Evolutionary conservation across 2,888 invertebrate genomes (phyloP).

Genomic region (Leptopilina myrica): DNA sequence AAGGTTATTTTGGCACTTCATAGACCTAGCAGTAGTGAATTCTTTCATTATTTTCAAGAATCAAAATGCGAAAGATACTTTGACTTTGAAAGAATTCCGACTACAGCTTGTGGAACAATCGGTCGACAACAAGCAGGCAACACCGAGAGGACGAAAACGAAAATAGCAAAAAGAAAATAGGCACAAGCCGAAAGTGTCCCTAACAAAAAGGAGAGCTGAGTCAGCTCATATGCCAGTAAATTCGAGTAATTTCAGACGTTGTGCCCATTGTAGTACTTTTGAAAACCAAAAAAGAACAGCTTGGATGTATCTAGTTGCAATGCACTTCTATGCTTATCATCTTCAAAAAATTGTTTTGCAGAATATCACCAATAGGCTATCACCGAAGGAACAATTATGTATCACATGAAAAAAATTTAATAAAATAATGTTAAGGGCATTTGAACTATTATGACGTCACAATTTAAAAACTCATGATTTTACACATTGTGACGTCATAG

Average conservation of each 20-base stretch:
- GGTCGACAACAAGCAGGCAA: slow-evolving; percentile 13
- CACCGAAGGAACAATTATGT: no score
- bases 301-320: slow-evolving; percentile 10
- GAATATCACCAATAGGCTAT: not conserved
- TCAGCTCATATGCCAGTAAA: slow-evolving; percentile 43
- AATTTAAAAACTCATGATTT: no score
- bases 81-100: slow-evolving; percentile 35
- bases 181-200: slow-evolving; percentile 38
- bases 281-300: not conserved
- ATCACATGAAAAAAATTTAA: no score
- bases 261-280: slow-evolving; percentile 27
- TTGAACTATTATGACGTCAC: no score
- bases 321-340: not conserved
- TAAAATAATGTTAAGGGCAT: no score
- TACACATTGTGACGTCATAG: no score
- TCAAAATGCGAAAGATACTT: not conserved
- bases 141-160: slow-evolving; percentile 32
- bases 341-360: not conserved
- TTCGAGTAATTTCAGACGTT: slow-evolving; percentile 41
- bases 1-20: slow-evolving; percentile 36
- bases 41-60: slow-evolving; percentile 31
- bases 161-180: not conserved
- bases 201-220: slow-evolving; percentile 33
- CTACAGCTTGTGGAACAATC: slow-evolving; percentile 24
- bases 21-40: slow-evolving; percentile 33